phyloP scores from a whole-genome alignment of 2,113 vertebrate species.

The Phaetusa simplex region DNA sequence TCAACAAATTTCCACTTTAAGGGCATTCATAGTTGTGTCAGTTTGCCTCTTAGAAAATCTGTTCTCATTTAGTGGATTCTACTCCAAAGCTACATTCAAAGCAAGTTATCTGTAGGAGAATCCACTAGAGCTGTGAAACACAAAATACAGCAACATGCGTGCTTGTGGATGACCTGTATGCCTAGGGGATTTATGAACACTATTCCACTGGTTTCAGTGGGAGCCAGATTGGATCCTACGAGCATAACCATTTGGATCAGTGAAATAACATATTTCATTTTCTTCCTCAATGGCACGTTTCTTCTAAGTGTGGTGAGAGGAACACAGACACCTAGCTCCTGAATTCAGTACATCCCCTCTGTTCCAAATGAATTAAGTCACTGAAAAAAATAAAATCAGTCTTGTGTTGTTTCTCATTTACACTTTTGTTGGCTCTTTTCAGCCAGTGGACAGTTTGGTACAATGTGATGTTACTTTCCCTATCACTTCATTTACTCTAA shows the following conservation, averaged over 20 bases:
- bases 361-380: background rate
- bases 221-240: background rate
- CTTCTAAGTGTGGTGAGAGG: background rate
- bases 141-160: fast-evolving
- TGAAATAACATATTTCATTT: background rate
- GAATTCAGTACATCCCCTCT: background rate
- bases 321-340: background rate
- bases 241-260: background rate
- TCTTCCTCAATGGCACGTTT: background rate
- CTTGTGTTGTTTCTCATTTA: background rate
- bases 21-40: background rate
- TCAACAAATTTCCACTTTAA: background rate
- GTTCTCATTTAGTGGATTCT: background rate
- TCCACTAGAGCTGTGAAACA: background rate
- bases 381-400: background rate
- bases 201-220: background rate
- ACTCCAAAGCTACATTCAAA: background rate
- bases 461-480: background rate
- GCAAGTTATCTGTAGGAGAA: background rate
- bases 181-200: background rate
- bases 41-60: background rate
- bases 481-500: background rate
- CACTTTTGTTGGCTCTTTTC: background rate
- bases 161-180: fast-evolving
- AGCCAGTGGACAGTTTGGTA: background rate